Evolutionary conservation across 1,140 invertebrate genomes (phyloP).

Genomic region (Atopsyche davidsoni): DNA sequence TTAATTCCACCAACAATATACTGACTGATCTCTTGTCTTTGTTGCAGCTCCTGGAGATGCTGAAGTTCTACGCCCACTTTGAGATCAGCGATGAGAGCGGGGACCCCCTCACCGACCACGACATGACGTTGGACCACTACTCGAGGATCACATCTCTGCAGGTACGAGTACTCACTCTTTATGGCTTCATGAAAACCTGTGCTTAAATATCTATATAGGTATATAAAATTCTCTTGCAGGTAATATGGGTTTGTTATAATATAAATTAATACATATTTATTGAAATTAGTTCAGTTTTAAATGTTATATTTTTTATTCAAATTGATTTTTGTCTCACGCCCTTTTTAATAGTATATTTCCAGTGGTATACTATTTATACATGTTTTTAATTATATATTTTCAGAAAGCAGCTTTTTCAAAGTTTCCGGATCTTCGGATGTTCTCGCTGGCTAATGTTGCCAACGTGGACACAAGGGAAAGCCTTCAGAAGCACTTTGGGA

Average conservation of each 20-base stretch:
- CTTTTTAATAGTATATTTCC: constrained; percentile 19
- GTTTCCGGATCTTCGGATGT: constrained; percentile 79
- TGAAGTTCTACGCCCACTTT: constrained; percentile 95
- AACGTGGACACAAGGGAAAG: constrained; percentile 84
- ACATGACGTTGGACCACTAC: constrained; percentile 92
- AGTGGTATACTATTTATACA: too few species aligned
- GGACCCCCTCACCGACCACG: constrained; percentile 86
- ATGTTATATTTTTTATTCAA: too few species aligned
- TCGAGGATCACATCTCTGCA: constrained; percentile 84
- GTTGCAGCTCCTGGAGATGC: constrained; percentile 84
- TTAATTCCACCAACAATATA: too few species aligned
- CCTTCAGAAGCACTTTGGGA: constrained; percentile 80
- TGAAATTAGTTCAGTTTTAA: too few species aligned
- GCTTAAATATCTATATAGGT: too few species aligned
- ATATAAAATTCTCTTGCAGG: too few species aligned
- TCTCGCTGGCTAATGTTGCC: constrained; percentile 90
- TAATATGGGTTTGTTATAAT: too few species aligned
- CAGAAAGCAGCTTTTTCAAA: constrained; percentile 90
- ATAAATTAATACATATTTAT: too few species aligned
- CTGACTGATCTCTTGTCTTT: constrained; percentile 30
- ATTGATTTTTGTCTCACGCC: too few species aligned
- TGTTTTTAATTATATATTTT: constrained; percentile 27
- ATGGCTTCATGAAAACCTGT: too few species aligned
- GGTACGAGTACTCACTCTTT: too few species aligned
- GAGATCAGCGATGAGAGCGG: constrained; percentile 97